Percentiles rank a stretch among this genome's conserved stretches.
Conservation (phyloP, 1,140 invertebrate species). For the Periplaneta americana region DNA sequence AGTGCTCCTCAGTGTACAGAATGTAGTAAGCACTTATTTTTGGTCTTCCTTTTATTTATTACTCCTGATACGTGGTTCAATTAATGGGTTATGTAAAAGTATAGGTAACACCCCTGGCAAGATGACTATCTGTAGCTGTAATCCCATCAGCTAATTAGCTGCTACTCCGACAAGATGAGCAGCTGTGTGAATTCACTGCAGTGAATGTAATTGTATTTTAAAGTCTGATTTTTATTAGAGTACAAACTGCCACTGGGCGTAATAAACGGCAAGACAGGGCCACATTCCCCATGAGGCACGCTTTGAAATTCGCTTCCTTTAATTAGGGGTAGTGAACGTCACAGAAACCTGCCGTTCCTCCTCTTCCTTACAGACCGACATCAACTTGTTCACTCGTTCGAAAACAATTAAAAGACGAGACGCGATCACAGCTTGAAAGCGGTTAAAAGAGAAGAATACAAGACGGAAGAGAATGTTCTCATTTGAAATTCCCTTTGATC, state of each 20-base stretch:
- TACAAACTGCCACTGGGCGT: not conserved
- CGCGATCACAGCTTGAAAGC: not conserved
- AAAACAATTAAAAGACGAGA: not conserved
- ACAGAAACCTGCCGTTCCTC: not conserved
- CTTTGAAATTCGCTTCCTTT: not conserved
- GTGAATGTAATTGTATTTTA: not conserved
- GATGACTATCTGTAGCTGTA: not conserved
- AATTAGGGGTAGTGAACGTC: not conserved
- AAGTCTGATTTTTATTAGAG: not conserved
- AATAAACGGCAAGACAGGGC: not conserved
- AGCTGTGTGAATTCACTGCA: not conserved
- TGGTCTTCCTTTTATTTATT: not conserved
- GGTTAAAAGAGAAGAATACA: not conserved
- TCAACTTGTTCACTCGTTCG: not conserved
- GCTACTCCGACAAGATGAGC: not conserved
- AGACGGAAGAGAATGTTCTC: not conserved
- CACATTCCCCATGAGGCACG: not conserved
- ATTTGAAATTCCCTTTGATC: not conserved
- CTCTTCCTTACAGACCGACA: not conserved
- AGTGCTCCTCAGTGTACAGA: no score
- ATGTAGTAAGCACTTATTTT: not conserved
- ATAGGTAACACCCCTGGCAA: no score
- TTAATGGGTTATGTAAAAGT: not conserved
- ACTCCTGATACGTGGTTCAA: not conserved
- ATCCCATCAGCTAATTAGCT: not conserved